A percentile compares a stretch with the other conserved stretches of the same genome.
These are phyloP conservation scores for Myiotriccus ornatus DNA, from an alignment of 2,797 vertebrate genomes.

Conservation along the genomic window DNA sequence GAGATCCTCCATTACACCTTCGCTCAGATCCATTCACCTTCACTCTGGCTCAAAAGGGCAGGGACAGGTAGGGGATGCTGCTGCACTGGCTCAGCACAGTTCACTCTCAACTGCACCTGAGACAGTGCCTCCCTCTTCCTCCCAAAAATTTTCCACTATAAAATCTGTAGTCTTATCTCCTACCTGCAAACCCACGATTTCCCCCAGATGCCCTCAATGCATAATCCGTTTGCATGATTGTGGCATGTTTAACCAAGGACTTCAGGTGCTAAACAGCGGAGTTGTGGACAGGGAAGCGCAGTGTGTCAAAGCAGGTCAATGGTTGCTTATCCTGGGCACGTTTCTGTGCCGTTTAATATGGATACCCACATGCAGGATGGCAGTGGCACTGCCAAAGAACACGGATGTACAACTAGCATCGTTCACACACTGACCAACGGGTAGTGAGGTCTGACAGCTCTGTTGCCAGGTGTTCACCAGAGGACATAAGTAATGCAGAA, in stretches of 20 bases:
- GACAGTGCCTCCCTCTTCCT: neutral
- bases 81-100: neutral
- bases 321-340: neutral
- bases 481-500: neutral
- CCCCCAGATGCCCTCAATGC: neutral
- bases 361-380: constrained; percentile 5
- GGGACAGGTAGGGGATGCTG: neutral
- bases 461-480: neutral
- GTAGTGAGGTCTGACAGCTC: neutral
- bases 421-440: neutral
- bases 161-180: neutral
- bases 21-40: neutral
- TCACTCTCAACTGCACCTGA: neutral
- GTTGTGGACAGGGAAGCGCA: neutral
- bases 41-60: neutral
- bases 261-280: neutral
- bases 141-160: neutral
- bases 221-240: neutral
- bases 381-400: neutral
- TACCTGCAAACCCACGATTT: neutral
- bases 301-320: neutral
- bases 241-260: neutral
- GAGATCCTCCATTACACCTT: neutral
- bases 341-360: neutral
- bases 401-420: neutral